Evolutionary conservation across 2,113 vertebrate species (phyloP), one percentile per base, ranked within the genome.

Genomic region (Oreochromis tanganicae): DNA sequence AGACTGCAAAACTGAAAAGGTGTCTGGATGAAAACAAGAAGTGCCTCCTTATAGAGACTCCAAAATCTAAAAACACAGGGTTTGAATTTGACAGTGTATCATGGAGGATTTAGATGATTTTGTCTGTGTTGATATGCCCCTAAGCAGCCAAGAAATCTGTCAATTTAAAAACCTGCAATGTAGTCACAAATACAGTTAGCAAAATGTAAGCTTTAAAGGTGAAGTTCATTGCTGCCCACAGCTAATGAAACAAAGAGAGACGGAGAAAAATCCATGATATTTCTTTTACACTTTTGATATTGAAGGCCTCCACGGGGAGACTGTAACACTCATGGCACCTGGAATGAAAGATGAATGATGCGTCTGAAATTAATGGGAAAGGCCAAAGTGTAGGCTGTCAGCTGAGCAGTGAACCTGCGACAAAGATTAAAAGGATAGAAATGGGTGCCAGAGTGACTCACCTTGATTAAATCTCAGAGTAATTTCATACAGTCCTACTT

Each of bases 391-490:
- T 38, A 7, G 52, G 63, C 68, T 24, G 29, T 34, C 71, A 48
- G 29, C 32, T 54, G 82, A 34, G 54, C 21, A 83, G 38, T 87
- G 81, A 75, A 92, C 80, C 86, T 84, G 80, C 85, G 80, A 81
- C 82, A 90, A 82, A 88, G 81, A 94, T 93, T 87, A 85, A 81
- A 92, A 84, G 85, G 79, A 92, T 85, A 87, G 17, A 75, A 83
- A 85, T 46, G 61, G 68, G 38, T 78, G 83, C 80, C 83, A 81
- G 68, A 87, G 81, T 88, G 83, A 91, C 86, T 90, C 83, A 85
- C 85, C 88, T 86, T 92, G 86, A 92, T 93, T 94, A 89, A 92
- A 93, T 88, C 71, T 82, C 16, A 55, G 55, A 54, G 82, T 84
- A 29, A 84, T 92, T 89, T 75, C 83, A 81, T 12, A 57, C 14